Conservation (phyloP, 1,140 invertebrate genomes). For the Anagrus nilaparvatae region DNA sequence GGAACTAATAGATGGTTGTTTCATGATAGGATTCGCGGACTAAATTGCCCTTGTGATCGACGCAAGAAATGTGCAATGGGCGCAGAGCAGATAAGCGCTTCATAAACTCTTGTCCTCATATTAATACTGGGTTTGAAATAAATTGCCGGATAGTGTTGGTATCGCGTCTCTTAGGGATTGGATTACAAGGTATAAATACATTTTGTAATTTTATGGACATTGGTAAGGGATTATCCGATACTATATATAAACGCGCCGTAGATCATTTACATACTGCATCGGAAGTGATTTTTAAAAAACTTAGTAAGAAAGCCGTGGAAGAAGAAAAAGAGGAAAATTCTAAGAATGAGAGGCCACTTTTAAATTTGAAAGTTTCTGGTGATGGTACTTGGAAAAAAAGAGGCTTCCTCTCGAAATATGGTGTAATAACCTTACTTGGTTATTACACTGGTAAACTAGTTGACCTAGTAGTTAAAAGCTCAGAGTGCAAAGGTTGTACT, state of each 20-base stretch:
- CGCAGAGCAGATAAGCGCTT: slow-evolving; percentile 51
- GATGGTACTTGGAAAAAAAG: slow-evolving; percentile 19
- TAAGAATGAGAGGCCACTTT: not conserved
- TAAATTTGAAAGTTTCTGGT: slow-evolving; percentile 9
- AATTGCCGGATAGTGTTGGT: slow-evolving; percentile 1
- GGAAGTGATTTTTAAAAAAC: slow-evolving; percentile 4
- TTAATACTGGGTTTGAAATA: not conserved
- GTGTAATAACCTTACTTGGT: slow-evolving; percentile 14
- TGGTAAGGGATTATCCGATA: slow-evolving; percentile 8
- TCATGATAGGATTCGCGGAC: too few relatives aligned
- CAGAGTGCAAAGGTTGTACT: slow-evolving; percentile 12
- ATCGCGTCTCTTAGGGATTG: slow-evolving; percentile 12
- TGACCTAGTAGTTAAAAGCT: slow-evolving; percentile 13
- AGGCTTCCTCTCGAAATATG: slow-evolving; percentile 16
- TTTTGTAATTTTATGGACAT: slow-evolving; percentile 15
- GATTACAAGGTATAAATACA: slow-evolving; percentile 9
- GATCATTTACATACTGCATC: slow-evolving; percentile 6
- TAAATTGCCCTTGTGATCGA: too few relatives aligned
- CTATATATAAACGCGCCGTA: slow-evolving; percentile 8
- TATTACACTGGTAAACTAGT: slow-evolving; percentile 13
- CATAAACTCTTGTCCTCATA: not conserved
- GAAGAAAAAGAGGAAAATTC: slow-evolving; percentile 10
- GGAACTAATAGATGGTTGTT: too few relatives aligned
- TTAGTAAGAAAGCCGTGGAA: slow-evolving; percentile 5
- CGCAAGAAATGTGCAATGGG: too few relatives aligned